Evolutionary conservation across 2,888 invertebrate species (phyloP).

Genomic region (Cheiracanthium punctorium): DNA sequence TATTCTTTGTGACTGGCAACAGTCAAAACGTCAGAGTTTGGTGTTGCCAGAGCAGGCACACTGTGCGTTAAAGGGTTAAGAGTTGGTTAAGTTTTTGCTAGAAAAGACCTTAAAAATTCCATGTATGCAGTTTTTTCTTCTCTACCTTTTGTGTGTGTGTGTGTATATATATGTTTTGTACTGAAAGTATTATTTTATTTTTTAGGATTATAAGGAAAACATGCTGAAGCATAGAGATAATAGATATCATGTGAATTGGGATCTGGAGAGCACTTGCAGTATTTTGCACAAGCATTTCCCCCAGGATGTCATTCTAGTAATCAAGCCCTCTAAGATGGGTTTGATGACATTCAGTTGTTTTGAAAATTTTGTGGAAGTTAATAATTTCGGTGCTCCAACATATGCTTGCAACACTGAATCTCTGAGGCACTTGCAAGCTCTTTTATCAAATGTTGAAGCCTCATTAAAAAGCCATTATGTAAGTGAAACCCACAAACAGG

Average conservation of each 20-base stretch:
- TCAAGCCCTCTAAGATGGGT: slow-evolving; percentile 82
- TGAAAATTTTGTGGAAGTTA: slow-evolving; percentile 90
- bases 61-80: no score
- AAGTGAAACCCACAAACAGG: not conserved
- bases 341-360: slow-evolving; percentile 90
- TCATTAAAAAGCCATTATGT: not conserved
- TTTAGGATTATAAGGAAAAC: slow-evolving; percentile 87
- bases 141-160: no score
- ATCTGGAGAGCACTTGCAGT: slow-evolving; percentile 85
- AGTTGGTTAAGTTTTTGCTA: no score
- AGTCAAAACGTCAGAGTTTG: no score
- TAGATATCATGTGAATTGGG: slow-evolving; percentile 86
- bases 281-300: slow-evolving; percentile 84
- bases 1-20: no score
- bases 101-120: no score
- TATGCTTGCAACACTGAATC: slow-evolving; percentile 85
- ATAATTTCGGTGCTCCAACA: slow-evolving; percentile 85
- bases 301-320: slow-evolving; percentile 72
- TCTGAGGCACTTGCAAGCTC: slow-evolving; percentile 83
- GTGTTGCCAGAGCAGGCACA: no score
- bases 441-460: slow-evolving; percentile 75
- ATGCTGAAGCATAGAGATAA: slow-evolving; percentile 87
- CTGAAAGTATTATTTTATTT: no score
- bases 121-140: no score
- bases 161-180: no score